Percentiles rank a stretch among this genome's conserved stretches.
Conservation (phyloP, 2,113 vertebrate species). For the Gasterosteus nipponicus region DNA sequence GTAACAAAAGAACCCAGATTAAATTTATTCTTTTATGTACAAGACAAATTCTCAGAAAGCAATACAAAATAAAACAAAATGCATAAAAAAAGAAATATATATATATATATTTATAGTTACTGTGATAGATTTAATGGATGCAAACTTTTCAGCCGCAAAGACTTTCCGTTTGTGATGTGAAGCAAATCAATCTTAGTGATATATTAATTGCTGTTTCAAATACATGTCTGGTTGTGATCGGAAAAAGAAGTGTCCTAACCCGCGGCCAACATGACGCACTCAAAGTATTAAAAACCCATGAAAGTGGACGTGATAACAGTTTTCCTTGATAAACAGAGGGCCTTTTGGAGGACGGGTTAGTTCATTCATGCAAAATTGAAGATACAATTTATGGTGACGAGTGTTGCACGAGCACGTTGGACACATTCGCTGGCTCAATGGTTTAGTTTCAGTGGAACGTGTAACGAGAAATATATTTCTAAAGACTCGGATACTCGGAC, state of each 20-base stretch:
- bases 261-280: slow-evolving; percentile 3
- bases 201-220: slow-evolving; percentile 8
- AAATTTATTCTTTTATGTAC: slow-evolving; percentile 74
- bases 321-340: neutral
- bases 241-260: neutral
- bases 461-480: slow-evolving; percentile 18
- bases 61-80: slow-evolving; percentile 72
- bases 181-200: slow-evolving; percentile 17
- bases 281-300: slow-evolving; percentile 21
- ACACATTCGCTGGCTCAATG: slow-evolving; percentile 7
- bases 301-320: neutral
- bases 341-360: neutral
- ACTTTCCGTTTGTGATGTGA: neutral
- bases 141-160: slow-evolving; percentile 6
- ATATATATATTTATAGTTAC: slow-evolving; percentile 41
- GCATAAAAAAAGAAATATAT: slow-evolving; percentile 34
- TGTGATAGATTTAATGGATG: slow-evolving; percentile 55
- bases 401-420: neutral
- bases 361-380: slow-evolving; percentile 28
- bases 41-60: slow-evolving; percentile 71
- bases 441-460: slow-evolving; percentile 16
- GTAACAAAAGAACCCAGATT: neutral
- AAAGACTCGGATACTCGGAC: neutral
- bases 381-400: slow-evolving; percentile 42
- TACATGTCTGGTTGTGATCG: slow-evolving; percentile 4